Evolutionary conservation across 30 jellyfish, hydroid and myxozoan genomes (phyloP), one percentile per base, ranked within the genome.

Genomic region (Sanderia malayensis): DNA sequence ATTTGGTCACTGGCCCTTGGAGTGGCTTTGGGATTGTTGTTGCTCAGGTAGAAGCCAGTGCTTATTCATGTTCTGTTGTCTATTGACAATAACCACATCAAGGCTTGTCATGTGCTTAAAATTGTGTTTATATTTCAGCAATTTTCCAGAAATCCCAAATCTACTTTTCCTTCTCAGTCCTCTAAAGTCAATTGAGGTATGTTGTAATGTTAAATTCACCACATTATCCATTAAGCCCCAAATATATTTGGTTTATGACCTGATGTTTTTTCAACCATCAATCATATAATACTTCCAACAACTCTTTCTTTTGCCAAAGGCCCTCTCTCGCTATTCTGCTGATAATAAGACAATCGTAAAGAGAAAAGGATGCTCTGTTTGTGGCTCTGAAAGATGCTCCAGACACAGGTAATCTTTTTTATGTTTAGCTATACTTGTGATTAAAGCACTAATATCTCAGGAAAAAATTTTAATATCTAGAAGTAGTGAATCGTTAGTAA

Each of bases 1-100:
- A 70, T 89, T 13, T 89, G 97, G 97, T 76, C 95, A 4, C 73
- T 89, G 25, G 95, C 97, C 1, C 59, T 89, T 30, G 97, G 97
- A 66, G 72, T 89, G 17, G 93, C 87, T 26, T 89, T 89, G 27
- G 97, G 89, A n/a, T 82, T 69, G 21, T 74, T 82, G 31, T 30
- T 89, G 53, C 58, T 82, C 13, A 75, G 95, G 97, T 89, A 66
- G 44, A 46, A 20, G n/a, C n/a, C n/a, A n/a, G n/a, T n/a, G n/a
- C n/a, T n/a, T n/a, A n/a, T n/a, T n/a, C n/a, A n/a, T n/a, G n/a
- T n/a, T n/a, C n/a, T n/a, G n/a, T n/a, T n/a, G n/a, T n/a, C n/a
- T n/a, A n/a, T n/a, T n/a, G n/a, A n/a, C n/a, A n/a, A n/a, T n/a
- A n/a, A n/a, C n/a, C n/a, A n/a, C n/a, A n/a, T n/a, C n/a, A n/a